Base-by-base conservation (phyloP, 2,888 invertebrate species). In the Eupithecia vulgata region DNA sequence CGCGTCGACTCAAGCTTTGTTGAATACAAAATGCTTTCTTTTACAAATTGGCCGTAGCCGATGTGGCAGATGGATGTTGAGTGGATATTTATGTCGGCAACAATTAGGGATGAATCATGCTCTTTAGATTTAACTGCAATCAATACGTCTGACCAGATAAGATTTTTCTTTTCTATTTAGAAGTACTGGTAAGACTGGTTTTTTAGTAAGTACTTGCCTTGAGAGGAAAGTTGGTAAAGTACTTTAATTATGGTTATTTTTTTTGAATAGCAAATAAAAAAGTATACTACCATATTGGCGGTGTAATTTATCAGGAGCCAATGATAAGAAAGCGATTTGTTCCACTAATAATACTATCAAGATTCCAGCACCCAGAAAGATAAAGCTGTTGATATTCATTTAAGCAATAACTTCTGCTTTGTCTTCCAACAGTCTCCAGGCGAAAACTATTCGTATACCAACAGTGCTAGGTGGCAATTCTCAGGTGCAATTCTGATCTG, bases 21-120 rank as follows among this genome's bases (percentile, higher is more conserved):
- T 71, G 68, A 69, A 40, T 37, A 68, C 48, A 42, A 67, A n/a
- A 71, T 72, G 71, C 74, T 73, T 76, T 78, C 75, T 76, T 68
- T 72, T 70, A 69, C 70, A 65, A 64, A 70, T 75, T 70, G 64
- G 45, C 59, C 15, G 64, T 74, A 61, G 48, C 42, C 37, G 40
- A 65, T 68, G 52, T 65, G 45, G 72, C 65, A 45, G 30, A 30
- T 30, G 30, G n/a, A 30, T 30, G 30, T n/a, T 37, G 64, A 64
- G 62, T 37, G n/a, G 65, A 42, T 65, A 30, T 68, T 68, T 59
- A 57, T 68, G 25, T 6, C 17, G 35, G 35, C 35, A 52, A 45
- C n/a, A 52, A 67, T 67, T 67, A 35, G 21, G n/a, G 34, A 34
- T 52, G 67, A 67, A 67, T 67, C 48, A 67, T 48, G n/a, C n/a